Percentiles rank a stretch among this genome's conserved stretches.
Evolutionary conservation across 2,888 invertebrate genomes (phyloP).

Genomic region (Dioctria linearis): DNA sequence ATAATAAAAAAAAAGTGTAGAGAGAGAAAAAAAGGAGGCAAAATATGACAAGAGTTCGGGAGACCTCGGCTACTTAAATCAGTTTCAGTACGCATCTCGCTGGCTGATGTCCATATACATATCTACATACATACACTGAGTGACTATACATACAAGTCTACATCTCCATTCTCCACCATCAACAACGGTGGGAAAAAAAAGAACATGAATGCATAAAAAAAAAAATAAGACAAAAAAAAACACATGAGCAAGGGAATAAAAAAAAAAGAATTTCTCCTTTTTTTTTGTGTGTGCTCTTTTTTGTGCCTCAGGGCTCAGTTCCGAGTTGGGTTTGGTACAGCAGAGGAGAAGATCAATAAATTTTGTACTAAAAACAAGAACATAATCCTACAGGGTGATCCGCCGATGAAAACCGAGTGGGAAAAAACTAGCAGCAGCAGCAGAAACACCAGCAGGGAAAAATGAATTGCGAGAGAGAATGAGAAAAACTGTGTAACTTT

Average conservation of each 20-base stretch:
- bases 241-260: slow-evolving; percentile 34
- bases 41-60: slow-evolving; percentile 39
- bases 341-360: slow-evolving; percentile 52
- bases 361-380: slow-evolving; percentile 52
- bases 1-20: slow-evolving; percentile 11
- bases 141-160: not conserved
- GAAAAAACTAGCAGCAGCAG: slow-evolving; percentile 17
- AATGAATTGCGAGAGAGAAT: slow-evolving; percentile 46
- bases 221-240: slow-evolving; percentile 44
- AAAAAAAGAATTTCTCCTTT: slow-evolving; percentile 37
- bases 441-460: not conserved
- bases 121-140: slow-evolving; percentile 11
- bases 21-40: not conserved
- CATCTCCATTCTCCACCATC: slow-evolving; percentile 5
- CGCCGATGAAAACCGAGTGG: slow-evolving; percentile 40
- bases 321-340: slow-evolving; percentile 41
- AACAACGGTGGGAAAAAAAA: slow-evolving; percentile 28
- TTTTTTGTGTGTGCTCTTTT: slow-evolving; percentile 28
- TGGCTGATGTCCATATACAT: not conserved
- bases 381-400: slow-evolving; percentile 53
- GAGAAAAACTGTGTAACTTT: slow-evolving; percentile 45
- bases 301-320: not conserved
- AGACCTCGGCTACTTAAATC: slow-evolving; percentile 33
- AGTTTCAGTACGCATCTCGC: slow-evolving; percentile 28
- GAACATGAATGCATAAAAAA: slow-evolving; percentile 42